These are phyloP conservation scores for Cryptophagus acutangulus DNA, from an alignment of 2,888 invertebrate species.

Conservation along the genomic window DNA sequence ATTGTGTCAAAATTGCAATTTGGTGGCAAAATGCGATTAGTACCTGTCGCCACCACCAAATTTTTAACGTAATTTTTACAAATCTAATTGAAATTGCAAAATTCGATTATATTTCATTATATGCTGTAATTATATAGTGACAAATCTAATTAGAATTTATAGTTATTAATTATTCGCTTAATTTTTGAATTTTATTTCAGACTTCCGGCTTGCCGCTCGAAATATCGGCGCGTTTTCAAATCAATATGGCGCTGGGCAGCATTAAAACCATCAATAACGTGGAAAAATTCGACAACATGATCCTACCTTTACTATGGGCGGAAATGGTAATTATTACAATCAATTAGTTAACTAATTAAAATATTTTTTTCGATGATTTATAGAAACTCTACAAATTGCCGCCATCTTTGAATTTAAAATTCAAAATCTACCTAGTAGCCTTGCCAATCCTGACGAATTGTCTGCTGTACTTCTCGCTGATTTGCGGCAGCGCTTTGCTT, in stretches of 20 bases:
- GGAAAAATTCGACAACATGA: slow-evolving; percentile 63
- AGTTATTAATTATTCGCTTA: slow-evolving; percentile 7
- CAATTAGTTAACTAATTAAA: slow-evolving; percentile 1
- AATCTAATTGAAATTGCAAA: no score
- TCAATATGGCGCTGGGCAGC: slow-evolving; percentile 76
- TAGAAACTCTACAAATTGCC: slow-evolving; percentile 71
- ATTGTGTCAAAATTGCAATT: no score
- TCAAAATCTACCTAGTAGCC: slow-evolving; percentile 68
- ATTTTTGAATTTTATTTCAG: no score
- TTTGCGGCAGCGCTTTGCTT: slow-evolving; percentile 42
- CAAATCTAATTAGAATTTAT: no score
- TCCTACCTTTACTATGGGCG: slow-evolving; percentile 81
- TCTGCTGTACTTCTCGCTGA: slow-evolving; percentile 53
- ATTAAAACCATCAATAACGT: slow-evolving; percentile 62
- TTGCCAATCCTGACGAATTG: slow-evolving; percentile 54
- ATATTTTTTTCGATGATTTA: slow-evolving; percentile 37
- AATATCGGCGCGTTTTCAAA: slow-evolving; percentile 76
- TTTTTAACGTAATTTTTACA: no score
- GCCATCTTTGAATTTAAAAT: slow-evolving; percentile 56
- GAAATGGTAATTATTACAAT: slow-evolving; percentile 70
- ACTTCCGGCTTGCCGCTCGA: slow-evolving; percentile 73
- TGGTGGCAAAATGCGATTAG: no score
- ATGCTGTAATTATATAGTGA: no score
- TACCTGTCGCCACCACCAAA: no score
- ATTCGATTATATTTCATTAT: no score